Evolutionary conservation across 2,113 vertebrate genomes (phyloP), one percentile per base, ranked within the genome.

Genomic region (Protobothrops mucrosquamatus): DNA sequence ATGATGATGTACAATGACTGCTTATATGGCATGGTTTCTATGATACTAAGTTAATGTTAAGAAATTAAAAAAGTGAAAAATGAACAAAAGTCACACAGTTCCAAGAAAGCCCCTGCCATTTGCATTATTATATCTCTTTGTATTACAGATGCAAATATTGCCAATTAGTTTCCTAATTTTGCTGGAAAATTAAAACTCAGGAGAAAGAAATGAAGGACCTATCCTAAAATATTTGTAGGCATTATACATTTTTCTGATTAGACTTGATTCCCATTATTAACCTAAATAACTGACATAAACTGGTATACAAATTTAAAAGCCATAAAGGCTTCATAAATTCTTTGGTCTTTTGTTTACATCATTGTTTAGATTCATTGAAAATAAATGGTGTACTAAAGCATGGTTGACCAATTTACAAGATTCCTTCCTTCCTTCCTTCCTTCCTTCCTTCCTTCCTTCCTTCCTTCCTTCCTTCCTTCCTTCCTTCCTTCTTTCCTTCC

Each of bases 1-100:
- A 85, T 23, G 34, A 85, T 23, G 34, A 26, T 74, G 29, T 91
- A 43, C 46, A 48, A 4, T 34, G 24, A 55, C 29, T 93, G 43
- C 51, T 92, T 39, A 0, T 24, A 55, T 23, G 29, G 51, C 93
- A 39, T 26, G 89, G 2, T 55, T 0, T 23, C 61, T 56, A 90
- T 91, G 86, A 89, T 0, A 0, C 0, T n/a, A 57, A 23, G 74
- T 93, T 92, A 46, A 3, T 4, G 24, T 18, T n/a, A 48, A 91
- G 55, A 56, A 86, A 59, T 26, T 59, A 85, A 85, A 86, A 86
- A 43, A 86, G 43, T 81, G 34, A 52, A 91, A 86, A 91, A 26
- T 4, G 34, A 22, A 59, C 43, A 51, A 59, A 11, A 39, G 12
- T 15, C 24, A 55, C 52, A 54, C 22, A 85, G 23, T 57, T 39